Conservation (phyloP, 2,797 vertebrate species). For the Schizopygopsis pylzovi region DNA sequence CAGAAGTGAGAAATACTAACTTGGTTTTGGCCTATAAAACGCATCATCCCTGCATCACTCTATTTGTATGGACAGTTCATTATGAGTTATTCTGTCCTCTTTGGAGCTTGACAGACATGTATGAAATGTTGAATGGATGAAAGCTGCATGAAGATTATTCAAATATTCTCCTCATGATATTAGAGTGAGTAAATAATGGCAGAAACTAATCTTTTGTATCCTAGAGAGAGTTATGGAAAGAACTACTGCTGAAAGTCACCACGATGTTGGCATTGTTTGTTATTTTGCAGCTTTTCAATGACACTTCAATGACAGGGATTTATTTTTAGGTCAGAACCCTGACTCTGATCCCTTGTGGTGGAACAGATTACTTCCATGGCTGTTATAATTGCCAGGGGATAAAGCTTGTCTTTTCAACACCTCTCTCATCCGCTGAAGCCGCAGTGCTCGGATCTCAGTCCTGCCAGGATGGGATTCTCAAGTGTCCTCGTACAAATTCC, state of each 20-base stretch:
- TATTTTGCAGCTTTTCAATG: conserved; percentile 46
- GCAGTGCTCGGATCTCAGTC: conserved; percentile 26
- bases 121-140: not conserved
- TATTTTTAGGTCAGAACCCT: conserved; percentile 55
- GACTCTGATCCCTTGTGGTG: conserved; percentile 36
- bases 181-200: not conserved
- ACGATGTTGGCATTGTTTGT: conserved; percentile 14
- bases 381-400: conserved; percentile 51
- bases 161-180: not conserved
- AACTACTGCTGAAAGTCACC: not conserved
- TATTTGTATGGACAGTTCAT: not conserved
- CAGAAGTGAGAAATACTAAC: not conserved
- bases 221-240: not conserved
- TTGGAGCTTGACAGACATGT: not conserved
- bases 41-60: not conserved
- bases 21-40: not conserved
- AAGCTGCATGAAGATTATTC: not conserved
- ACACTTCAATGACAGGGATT: conserved; percentile 36
- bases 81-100: not conserved
- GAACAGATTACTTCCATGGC: conserved; percentile 50
- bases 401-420: conserved; percentile 38
- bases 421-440: conserved; percentile 35
- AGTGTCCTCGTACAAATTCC: conserved; percentile 34
- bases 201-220: not conserved
- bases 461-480: conserved; percentile 38